Evolutionary conservation across 2,888 invertebrate species (phyloP), one percentile per base, ranked within the genome.

Genomic region (Conops quadrifasciatus): DNA sequence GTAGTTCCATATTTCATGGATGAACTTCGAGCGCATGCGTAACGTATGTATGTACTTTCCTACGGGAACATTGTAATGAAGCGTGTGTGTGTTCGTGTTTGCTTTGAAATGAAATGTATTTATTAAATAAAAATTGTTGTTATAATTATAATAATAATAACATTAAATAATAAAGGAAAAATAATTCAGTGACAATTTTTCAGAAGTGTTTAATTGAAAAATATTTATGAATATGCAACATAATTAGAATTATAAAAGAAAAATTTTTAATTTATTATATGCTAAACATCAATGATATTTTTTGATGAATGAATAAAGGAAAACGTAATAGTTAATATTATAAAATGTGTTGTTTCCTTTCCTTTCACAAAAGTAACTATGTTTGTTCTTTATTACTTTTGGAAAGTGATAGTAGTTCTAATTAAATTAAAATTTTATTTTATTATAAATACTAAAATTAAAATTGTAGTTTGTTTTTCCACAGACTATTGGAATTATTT

Each of bases 191-290:
- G 49, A 49, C 15, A 64, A 64, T 51, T 64, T 64, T 64, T 28
- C 47, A 51, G 64, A 47, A 51, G 28, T 9, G n/a, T 49, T 51
- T 28, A 64, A 51, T 64, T 64, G 7, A 28, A 51, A 26, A 16
- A 64, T 64, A 2, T n/a, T n/a, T 64, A 51, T 26, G n/a, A 51
- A 64, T n/a, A 64, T 51, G 24, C n/a, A 49, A n/a, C n/a, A 64
- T 26, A 49, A 28, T 24, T 64, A 21, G 15, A 16, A 24, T 51
- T 51, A 30, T 16, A 26, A 64, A 19, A 30, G 21, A 62, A n/a
- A 13, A 62, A 43, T 19, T 13, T 43, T 26, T 4, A 26, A 56
- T 62, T 45, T 43, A 62, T 62, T 9, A 19, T 13, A 62, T 16
- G 5, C 11, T 36, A 9, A 43, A 30, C 43, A 43, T 62, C 21